Base-by-base conservation (phyloP, 2,888 invertebrate species). In the Ichneumon xanthorius region DNA sequence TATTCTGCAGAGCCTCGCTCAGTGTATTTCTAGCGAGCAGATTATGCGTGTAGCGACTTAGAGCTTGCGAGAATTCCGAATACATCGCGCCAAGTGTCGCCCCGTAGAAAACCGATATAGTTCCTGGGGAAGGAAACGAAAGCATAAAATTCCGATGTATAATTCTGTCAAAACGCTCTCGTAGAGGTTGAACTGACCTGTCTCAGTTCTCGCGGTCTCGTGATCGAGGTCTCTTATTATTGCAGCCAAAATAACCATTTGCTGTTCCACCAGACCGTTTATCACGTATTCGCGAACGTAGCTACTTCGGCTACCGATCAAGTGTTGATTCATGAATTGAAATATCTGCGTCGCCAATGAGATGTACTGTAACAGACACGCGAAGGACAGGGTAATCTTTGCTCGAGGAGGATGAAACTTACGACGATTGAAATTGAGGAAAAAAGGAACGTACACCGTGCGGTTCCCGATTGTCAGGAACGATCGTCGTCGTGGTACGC, bases 201-300 rank as follows among this genome's bases (percentile, higher is more conserved):
- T 96, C 91, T 98, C 98, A 5, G 97, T 97, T 78, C 97, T 95
- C 6, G 98, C 97, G 1, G 97, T 97, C 95, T 99, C 99, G 75
- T 97, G 95, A 94, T 99, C 99, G 77, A 99, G 95, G 93, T 99
- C 99, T 90, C 97, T 96, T 73, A 99, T 97, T 67, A 99, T 96
- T 7, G 97, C 97, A 0, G 98, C 97, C 82, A 99, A 95, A 88
- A 98, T 96, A 11, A 97, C 96, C 95, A 98, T 98, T 94, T 99
- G 98, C 70, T 98, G 97, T 90, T 98, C 98, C 80, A 97, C 96
- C 45, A 98, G 94, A 53, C 97, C 96, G 83, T 96, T 95, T 88
- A 97, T 96, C 1, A 96, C 96, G 90, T 96, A 96, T 87, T 96
- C 95, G 73, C 96, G 95, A 76, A 97, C 95, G 89, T 96, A 96